Evolutionary conservation across 1,140 invertebrate species (phyloP).

Genomic region (Telenomus remus): DNA sequence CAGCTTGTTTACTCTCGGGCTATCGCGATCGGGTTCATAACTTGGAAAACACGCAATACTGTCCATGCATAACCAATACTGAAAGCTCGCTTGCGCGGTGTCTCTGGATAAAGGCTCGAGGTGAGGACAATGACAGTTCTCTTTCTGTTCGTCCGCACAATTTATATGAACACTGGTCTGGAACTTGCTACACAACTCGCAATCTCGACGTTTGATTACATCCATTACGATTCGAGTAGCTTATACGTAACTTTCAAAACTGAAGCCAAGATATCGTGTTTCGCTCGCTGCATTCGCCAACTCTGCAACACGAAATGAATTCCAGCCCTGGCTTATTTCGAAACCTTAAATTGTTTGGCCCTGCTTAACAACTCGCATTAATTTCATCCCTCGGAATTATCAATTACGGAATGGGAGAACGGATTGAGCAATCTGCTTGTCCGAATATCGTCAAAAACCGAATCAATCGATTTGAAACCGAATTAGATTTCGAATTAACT

Average conservation of each 20-base stretch:
- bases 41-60: constrained; percentile 27
- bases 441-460: no score
- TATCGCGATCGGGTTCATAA: constrained; percentile 32
- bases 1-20: constrained; percentile 30
- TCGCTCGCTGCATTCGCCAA: constrained; percentile 16
- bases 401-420: no score
- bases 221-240: constrained; percentile 64
- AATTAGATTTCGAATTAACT: no score
- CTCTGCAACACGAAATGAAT: constrained; percentile 46
- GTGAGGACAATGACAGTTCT: constrained; percentile 3
- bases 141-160: constrained; percentile 5
- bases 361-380: constrained; percentile 27
- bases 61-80: constrained; percentile 29
- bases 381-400: no score
- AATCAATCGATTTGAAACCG: no score
- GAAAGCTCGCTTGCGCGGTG: constrained; percentile 10
- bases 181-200: constrained; percentile 53
- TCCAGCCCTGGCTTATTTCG: constrained; percentile 15
- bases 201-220: constrained; percentile 69
- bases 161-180: constrained; percentile 22
- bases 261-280: constrained; percentile 46
- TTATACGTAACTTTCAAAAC: constrained; percentile 67
- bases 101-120: not conserved
- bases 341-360: constrained; percentile 38
- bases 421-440: no score